Base-by-base conservation (phyloP, 2,113 vertebrate genomes). In the Myrmophylax atrothorax region DNA sequence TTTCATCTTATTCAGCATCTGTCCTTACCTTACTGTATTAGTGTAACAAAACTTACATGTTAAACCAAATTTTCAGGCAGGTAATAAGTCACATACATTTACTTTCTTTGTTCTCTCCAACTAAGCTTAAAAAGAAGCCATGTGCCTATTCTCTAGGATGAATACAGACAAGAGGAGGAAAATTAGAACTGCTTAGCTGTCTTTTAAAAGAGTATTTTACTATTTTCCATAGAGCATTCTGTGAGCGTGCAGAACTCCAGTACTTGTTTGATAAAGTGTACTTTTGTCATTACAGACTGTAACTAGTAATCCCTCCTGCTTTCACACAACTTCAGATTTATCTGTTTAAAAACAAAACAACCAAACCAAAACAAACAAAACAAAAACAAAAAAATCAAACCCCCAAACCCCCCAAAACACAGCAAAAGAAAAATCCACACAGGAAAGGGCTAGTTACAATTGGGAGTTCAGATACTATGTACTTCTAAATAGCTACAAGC, bases 391-490 rank as follows among this genome's bases (percentile, higher is more conserved):
- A 55, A 63, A 33, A 52, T 42, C 40, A 9, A 37, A 67, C 35
- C 9, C 16, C 26, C 28, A 47, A 13, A 7, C 12, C 47, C 47
- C 47, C 23, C 23, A 49, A 49, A 49, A 49, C 12, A 85, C 80
- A 47, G 80, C 94, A 96, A 93, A 90, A 86, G 33, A 80, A 93
- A 89, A 93, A 55, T 25, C n/a, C 58, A 67, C 38, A 64, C n/a
- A 88, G 53, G 53, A 79, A 74, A 93, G 53, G 26, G 38, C 58
- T 84, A 88, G 68, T 91, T 95, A 92, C 76, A 91, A n/a, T 15
- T n/a, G 16, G 33, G 37, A 92, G 31, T 62, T 91, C 40, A 80
- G 38, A 62, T 49, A 37, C 40, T 70, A 28, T 26, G n/a, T 44
- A 44, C 24, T 76, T 83, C 37, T 31, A 86, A 84, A 55, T 70